Percentiles rank a stretch among this genome's conserved stretches.
Conservation (phyloP, 1,140 invertebrate genomes). For the Agrilus planipennis region DNA sequence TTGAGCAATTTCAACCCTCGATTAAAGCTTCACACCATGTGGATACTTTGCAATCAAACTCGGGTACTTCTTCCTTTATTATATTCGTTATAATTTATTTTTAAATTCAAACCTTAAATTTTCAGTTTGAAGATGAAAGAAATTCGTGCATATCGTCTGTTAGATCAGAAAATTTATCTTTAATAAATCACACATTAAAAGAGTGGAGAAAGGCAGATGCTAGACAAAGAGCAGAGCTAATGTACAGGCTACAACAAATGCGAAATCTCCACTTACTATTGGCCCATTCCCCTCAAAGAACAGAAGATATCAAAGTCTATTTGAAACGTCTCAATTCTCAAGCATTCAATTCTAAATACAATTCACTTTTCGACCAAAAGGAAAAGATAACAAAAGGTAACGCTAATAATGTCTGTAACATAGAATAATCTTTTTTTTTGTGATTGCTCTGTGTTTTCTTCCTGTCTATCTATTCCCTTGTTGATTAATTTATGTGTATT, state of each 20-base stretch:
- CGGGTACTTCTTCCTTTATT: slow-evolving; percentile 17
- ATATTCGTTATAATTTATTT: background rate
- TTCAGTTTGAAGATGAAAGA: slow-evolving; percentile 18
- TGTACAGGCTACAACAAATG: slow-evolving; percentile 20
- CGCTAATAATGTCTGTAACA: too few species aligned
- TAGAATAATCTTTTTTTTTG: too few species aligned
- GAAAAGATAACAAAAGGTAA: too few species aligned
- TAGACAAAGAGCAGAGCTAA: slow-evolving; percentile 14
- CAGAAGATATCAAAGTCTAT: slow-evolving; percentile 1
- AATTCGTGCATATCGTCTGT: slow-evolving; percentile 16
- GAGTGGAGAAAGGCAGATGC: slow-evolving; percentile 20
- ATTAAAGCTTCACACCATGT: slow-evolving; percentile 28
- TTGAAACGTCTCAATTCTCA: slow-evolving; percentile 3
- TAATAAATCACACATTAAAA: slow-evolving; percentile 19
- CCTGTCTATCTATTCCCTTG: too few species aligned
- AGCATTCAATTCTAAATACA: too few species aligned
- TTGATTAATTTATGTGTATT: too few species aligned
- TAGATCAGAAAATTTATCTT: slow-evolving; percentile 17
- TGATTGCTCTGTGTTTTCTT: too few species aligned
- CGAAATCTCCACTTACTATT: slow-evolving; percentile 22
- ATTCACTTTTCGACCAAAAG: too few species aligned
- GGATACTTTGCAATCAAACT: slow-evolving; percentile 27
- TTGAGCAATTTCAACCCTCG: slow-evolving; percentile 46
- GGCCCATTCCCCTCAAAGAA: slow-evolving; percentile 16
- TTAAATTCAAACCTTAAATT: slow-evolving; percentile 1